Percentiles rank a stretch among this genome's conserved stretches.
Conservation (phyloP, 2,797 vertebrate genomes). For the Antennarius maculatus region DNA sequence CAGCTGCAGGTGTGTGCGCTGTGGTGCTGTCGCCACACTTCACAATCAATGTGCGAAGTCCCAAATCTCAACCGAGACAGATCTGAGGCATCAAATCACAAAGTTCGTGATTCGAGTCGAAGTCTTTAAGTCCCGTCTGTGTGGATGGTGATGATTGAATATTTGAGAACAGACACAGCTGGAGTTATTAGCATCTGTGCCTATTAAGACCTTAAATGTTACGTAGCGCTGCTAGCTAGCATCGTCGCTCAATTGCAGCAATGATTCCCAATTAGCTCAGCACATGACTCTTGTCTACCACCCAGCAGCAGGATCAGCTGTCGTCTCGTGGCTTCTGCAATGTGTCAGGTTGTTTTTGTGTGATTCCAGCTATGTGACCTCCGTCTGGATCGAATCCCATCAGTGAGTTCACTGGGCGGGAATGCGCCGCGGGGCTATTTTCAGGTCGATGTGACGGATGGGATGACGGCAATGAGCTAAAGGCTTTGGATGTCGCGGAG, state of each 20-base stretch:
- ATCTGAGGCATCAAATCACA: no score
- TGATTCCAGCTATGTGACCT: conserved; percentile 57
- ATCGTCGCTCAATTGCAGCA: background rate
- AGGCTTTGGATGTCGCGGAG: conserved; percentile 55
- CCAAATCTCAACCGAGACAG: no score
- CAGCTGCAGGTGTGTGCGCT: no score
- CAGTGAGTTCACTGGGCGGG: conserved; percentile 49
- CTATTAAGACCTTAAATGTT: no score
- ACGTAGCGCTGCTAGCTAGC: no score
- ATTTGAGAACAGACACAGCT: background rate
- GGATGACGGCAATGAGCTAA: background rate
- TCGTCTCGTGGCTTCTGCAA: conserved; percentile 24
- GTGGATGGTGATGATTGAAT: no score
- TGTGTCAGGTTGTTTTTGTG: conserved; percentile 63
- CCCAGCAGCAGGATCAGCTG: conserved; percentile 29
- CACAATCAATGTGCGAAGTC: no score
- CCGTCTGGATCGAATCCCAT: conserved; percentile 45
- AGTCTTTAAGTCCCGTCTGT: no score
- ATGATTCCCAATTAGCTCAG: background rate
- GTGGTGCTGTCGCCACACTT: no score
- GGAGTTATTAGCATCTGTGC: background rate
- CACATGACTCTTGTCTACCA: background rate
- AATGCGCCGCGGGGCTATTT: conserved; percentile 61
- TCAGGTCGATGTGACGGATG: conserved; percentile 38
- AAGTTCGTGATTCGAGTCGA: no score